Conservation (phyloP, 2,888 invertebrate genomes). For the Drosophila koepferae region DNA sequence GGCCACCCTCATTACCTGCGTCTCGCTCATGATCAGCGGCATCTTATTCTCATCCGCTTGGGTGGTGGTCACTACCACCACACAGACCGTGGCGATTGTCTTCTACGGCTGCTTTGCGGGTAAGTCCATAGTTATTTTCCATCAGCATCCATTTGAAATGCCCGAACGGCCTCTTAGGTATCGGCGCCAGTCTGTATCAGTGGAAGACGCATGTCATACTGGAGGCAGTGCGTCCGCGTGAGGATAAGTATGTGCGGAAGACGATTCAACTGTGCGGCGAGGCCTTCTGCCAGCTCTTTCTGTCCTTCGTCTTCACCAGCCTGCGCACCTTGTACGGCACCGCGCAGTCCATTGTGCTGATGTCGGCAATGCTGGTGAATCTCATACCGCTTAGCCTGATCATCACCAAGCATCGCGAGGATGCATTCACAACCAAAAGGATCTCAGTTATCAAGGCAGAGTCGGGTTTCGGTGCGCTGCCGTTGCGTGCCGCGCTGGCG, state of each 20-base stretch:
- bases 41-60: slow-evolving; percentile 84
- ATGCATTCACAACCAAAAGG: slow-evolving; percentile 81
- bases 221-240: slow-evolving; percentile 84
- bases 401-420: slow-evolving; percentile 83
- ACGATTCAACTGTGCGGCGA: slow-evolving; percentile 84
- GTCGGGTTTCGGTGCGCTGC: slow-evolving; percentile 75
- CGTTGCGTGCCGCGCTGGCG: slow-evolving; percentile 72
- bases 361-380: slow-evolving; percentile 84
- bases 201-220: slow-evolving; percentile 84
- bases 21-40: slow-evolving; percentile 83
- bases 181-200: slow-evolving; percentile 82
- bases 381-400: slow-evolving; percentile 83
- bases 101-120: slow-evolving; percentile 84
- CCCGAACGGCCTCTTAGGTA: slow-evolving; percentile 68
- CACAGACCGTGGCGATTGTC: slow-evolving; percentile 83
- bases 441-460: slow-evolving; percentile 83
- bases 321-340: slow-evolving; percentile 84
- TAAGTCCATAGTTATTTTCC: slow-evolving; percentile 34
- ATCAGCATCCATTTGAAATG: neutral
- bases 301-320: slow-evolving; percentile 85
- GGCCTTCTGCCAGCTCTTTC: slow-evolving; percentile 84
- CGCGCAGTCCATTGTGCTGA: slow-evolving; percentile 83
- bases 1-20: slow-evolving; percentile 82
- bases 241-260: slow-evolving; percentile 84
- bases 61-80: slow-evolving; percentile 82